Evolutionary conservation across 2,888 invertebrate genomes (phyloP).

Genomic region (Schizotus pectinicornis): DNA sequence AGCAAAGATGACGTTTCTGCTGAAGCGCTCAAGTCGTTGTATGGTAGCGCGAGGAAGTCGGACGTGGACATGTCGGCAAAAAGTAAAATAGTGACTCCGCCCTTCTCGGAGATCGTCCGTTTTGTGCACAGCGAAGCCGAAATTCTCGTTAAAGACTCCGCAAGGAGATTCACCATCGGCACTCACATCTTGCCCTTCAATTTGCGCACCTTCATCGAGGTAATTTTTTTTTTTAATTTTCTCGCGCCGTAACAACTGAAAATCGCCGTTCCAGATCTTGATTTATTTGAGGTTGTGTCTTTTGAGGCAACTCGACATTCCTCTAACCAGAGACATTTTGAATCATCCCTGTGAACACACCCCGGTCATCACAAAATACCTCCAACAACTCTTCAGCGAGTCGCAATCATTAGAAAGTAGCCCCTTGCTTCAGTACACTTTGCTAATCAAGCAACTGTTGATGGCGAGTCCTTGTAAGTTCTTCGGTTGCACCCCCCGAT

Average conservation of each 20-base stretch:
- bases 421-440: conserved; percentile 70
- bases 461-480: conserved; percentile 70
- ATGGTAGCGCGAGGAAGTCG: conserved; percentile 69
- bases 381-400: conserved; percentile 52
- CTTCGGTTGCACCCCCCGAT: not conserved
- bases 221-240: conserved; percentile 47
- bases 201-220: conserved; percentile 75
- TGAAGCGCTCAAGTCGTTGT: conserved; percentile 77
- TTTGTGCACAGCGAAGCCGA: conserved; percentile 74
- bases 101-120: conserved; percentile 74
- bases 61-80: conserved; percentile 57
- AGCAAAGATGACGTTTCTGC: conserved; percentile 78
- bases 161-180: conserved; percentile 67
- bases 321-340: conserved; percentile 60
- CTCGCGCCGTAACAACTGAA: not conserved
- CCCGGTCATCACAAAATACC: conserved; percentile 64
- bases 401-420: conserved; percentile 60
- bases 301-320: conserved; percentile 67
- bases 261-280: conserved; percentile 65
- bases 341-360: conserved; percentile 70
- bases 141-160: conserved; percentile 65
- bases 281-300: conserved; percentile 82
- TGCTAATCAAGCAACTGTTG: conserved; percentile 70
- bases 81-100: conserved; percentile 64
- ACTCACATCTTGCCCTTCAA: conserved; percentile 76